Conservation (phyloP, 2,888 invertebrate genomes). For the Lasius platythorax region DNA sequence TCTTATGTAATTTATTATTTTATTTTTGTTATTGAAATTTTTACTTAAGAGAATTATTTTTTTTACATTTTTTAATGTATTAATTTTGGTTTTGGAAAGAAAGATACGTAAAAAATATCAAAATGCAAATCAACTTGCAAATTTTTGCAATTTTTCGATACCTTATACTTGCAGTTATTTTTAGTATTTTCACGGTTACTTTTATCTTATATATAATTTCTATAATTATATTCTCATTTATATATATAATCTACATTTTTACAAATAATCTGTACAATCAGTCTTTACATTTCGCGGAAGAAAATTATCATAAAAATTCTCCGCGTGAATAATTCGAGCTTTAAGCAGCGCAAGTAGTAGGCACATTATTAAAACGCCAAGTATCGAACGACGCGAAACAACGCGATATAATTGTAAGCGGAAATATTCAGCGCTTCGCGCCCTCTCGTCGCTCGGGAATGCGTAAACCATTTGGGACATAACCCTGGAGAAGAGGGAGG, state of each 20-base stretch:
- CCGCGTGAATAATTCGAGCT: slow-evolving; percentile 6
- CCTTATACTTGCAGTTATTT: not conserved
- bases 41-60: not conserved
- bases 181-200: not conserved
- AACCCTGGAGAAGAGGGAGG: slow-evolving; percentile 15
- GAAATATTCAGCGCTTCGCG: slow-evolving; percentile 44
- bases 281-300: not conserved
- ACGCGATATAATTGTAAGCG: slow-evolving; percentile 42
- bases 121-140: not conserved
- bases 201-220: not conserved
- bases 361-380: slow-evolving; percentile 29
- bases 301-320: not conserved
- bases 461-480: slow-evolving; percentile 49
- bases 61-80: not conserved
- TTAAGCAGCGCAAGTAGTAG: slow-evolving; percentile 7
- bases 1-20: not conserved
- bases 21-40: not conserved
- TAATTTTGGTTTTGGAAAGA: not conserved
- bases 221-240: not conserved
- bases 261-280: not conserved
- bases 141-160: not conserved
- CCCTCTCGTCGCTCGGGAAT: slow-evolving; percentile 1
- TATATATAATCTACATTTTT: not conserved
- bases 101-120: not conserved
- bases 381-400: slow-evolving; percentile 36